A percentile compares a stretch with the other conserved stretches of the same genome.
Conservation (phyloP, 2,797 vertebrate species). For the Melanotaenia maccullochi region DNA sequence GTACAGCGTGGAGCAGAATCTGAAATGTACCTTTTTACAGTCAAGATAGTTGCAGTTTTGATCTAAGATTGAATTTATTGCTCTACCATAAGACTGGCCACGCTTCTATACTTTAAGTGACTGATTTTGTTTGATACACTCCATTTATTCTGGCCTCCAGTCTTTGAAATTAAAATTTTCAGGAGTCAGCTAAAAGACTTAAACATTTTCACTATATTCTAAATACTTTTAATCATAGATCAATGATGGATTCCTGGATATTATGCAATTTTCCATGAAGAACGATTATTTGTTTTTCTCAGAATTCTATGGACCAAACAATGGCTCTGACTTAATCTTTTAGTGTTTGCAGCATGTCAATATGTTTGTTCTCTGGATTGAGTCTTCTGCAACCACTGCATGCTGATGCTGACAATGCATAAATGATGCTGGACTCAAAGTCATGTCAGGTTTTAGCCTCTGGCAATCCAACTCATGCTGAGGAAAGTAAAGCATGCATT, state of each 20-base stretch:
- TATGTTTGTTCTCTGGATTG: constrained; percentile 71
- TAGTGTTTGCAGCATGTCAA: constrained; percentile 60
- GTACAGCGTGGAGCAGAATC: constrained; percentile 24
- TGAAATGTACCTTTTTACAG: constrained; percentile 25
- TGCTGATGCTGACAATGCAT: constrained; percentile 76
- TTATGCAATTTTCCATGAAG: background rate
- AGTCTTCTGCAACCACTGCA: constrained; percentile 63
- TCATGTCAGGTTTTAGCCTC: constrained; percentile 69
- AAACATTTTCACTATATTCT: background rate
- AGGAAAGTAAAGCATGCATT: constrained; percentile 25
- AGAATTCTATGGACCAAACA: constrained; percentile 28
- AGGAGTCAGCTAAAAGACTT: background rate
- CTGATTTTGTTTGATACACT: constrained; percentile 12
- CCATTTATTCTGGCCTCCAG: constrained; percentile 10
- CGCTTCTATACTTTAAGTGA: constrained; percentile 14
- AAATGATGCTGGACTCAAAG: constrained; percentile 79
- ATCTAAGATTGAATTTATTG: constrained; percentile 26
- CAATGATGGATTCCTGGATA: background rate
- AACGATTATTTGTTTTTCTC: constrained; percentile 13
- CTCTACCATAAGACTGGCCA: constrained; percentile 8
- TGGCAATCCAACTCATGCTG: constrained; percentile 51
- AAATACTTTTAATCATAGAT: background rate
- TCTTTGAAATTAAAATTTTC: background rate
- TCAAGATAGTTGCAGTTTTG: constrained; percentile 23
- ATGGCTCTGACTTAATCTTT: constrained; percentile 75